phyloP scores from a whole-genome alignment of 2,888 invertebrate genomes.

The Epiblema foenella region DNA sequence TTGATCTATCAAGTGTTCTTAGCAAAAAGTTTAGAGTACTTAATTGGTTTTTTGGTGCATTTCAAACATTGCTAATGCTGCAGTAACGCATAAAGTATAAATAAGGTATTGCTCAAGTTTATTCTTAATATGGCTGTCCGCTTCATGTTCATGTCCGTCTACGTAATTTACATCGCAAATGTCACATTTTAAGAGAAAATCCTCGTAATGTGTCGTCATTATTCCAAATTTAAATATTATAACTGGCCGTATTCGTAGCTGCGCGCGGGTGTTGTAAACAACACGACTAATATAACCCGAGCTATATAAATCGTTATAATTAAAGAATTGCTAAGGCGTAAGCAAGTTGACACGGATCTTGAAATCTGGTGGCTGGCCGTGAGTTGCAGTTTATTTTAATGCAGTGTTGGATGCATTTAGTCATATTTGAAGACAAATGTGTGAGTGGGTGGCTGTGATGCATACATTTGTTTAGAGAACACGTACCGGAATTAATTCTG shows the following conservation, averaged over 20 bases:
- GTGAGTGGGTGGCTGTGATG: not conserved
- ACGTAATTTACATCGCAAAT: not conserved
- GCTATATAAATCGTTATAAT: slow-evolving; percentile 40
- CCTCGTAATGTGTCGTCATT: slow-evolving; percentile 33
- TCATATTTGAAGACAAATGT: slow-evolving; percentile 55
- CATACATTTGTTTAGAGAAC: not conserved
- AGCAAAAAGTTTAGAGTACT: too few species aligned
- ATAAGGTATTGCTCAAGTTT: not conserved
- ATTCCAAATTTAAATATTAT: slow-evolving; percentile 53
- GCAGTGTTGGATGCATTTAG: slow-evolving; percentile 62
- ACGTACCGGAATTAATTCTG: slow-evolving; percentile 1
- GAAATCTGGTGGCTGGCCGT: slow-evolving; percentile 45
- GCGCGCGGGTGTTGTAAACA: slow-evolving; percentile 49
- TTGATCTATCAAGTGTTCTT: too few species aligned
- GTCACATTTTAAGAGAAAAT: slow-evolving; percentile 22
- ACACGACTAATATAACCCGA: slow-evolving; percentile 51
- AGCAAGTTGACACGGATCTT: slow-evolving; percentile 37
- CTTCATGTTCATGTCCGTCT: too few species aligned
- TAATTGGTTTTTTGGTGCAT: too few species aligned
- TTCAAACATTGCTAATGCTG: too few species aligned
- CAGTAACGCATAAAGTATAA: not conserved
- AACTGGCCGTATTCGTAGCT: slow-evolving; percentile 52
- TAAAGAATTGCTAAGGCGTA: slow-evolving; percentile 31
- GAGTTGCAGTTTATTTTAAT: slow-evolving; percentile 62
- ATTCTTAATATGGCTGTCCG: not conserved